Conservation (phyloP, 2,797 vertebrate species). For the Danionella dracula region DNA sequence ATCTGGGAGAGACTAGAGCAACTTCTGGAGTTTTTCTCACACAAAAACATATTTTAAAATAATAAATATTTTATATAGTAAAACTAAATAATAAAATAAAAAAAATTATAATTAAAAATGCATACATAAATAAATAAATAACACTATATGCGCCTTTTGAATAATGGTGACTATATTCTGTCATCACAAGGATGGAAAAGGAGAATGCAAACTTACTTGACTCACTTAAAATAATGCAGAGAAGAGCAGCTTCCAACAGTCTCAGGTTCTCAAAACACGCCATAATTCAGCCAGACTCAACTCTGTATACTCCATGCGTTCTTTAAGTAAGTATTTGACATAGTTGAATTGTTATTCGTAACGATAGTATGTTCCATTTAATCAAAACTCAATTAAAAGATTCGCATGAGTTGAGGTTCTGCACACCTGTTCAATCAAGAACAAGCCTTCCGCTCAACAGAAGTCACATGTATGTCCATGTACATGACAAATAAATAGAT, state of each 20-base stretch:
- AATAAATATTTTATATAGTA: too few species aligned
- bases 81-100: too few species aligned
- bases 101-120: too few species aligned
- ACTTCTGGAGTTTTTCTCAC: too few species aligned
- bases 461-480: neutral
- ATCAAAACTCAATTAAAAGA: neutral
- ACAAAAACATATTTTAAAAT: too few species aligned
- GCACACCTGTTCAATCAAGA: slow-evolving; percentile 26
- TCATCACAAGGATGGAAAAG: too few species aligned
- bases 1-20: too few species aligned
- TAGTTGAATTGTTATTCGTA: neutral
- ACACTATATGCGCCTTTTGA: too few species aligned
- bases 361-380: neutral
- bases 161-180: too few species aligned
- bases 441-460: neutral
- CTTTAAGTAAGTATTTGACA: too few species aligned
- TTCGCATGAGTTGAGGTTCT: neutral
- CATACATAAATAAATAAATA: too few species aligned
- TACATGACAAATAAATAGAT: neutral
- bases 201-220: slow-evolving; percentile 55
- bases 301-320: too few species aligned
- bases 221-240: slow-evolving; percentile 55
- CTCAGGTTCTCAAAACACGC: slow-evolving; percentile 48
- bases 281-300: slow-evolving; percentile 49
- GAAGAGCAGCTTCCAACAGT: slow-evolving; percentile 50